Evolutionary conservation across 2,113 vertebrate species (phyloP), one percentile per base, ranked within the genome.

Genomic region (Chiloscyllium plagiosum): DNA sequence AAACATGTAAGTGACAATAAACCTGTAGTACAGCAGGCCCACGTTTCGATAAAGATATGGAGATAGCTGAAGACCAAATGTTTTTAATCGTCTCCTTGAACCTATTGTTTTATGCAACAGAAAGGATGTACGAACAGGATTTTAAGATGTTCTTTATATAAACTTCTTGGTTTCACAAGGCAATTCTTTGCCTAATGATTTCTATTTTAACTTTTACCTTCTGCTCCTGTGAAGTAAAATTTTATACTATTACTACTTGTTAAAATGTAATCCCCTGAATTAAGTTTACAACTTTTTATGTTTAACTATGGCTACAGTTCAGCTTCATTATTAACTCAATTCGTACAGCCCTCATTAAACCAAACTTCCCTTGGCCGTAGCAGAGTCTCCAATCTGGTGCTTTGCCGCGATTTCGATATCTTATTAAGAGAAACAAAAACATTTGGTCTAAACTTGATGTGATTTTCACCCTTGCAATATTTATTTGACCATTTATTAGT

Each of bases 231-330:
- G 56, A 37, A 29, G 17, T 65, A 92, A 66, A 61, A 92, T 37
- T 66, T 66, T 92, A 29, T 61, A 17, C 56, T 66, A 92, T 33
- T 20, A 15, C 2, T 37, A 92, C 56, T 66, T 92, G 61, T 92
- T 92, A 92, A 92, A 92, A 37, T 66, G 89, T 66, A 92, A 92
- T 33, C n/a, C 61, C 33, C 56, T 92, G 89, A 66, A 92, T 66
- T 66, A 66, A 92, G 37, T 92, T 92, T 66, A 8, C 89, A 92
- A 66, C 89, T n/a, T 61, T 92, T 83, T 66, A n/a, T 8, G 89
- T 66, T 92, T 19, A 37, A 56, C 89, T 66, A 4, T 0, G 61
- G 29, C 89, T 6, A 66, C 89, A 92, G 61, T 92, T 92, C 56
- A 66, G 65, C 29, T 29, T 37, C 33, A 17, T 47, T 92, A 37